Evolutionary conservation across 2,797 vertebrate genomes (phyloP).

Genomic region (Hapalemur alaotrensis): DNA sequence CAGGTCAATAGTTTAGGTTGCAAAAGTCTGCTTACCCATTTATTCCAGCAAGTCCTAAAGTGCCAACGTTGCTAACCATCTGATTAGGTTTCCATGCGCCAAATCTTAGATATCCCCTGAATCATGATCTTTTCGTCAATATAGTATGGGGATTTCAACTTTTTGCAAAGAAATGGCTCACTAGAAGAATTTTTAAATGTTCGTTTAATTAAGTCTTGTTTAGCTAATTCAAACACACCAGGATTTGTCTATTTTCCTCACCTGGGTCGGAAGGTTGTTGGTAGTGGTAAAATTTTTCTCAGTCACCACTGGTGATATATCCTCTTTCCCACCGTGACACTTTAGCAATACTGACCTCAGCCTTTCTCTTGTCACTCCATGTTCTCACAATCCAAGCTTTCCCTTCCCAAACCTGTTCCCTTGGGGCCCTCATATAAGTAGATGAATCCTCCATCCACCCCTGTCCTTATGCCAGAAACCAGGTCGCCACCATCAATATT

Average conservation of each 20-base stretch:
- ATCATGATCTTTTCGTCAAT: neutral
- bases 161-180: neutral
- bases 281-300: too few relatives aligned
- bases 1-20: neutral
- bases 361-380: neutral
- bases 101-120: neutral
- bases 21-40: neutral
- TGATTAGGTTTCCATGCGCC: neutral
- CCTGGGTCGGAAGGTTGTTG: neutral
- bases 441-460: neutral
- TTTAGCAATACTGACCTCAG: neutral
- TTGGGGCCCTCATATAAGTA: fast-evolving
- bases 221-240: neutral
- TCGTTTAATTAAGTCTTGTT: neutral
- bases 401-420: fast-evolving
- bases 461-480: fast-evolving
- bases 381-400: fast-evolving
- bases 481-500: fast-evolving
- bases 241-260: neutral
- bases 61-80: neutral
- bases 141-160: neutral
- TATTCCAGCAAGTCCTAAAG: neutral
- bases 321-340: neutral
- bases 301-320: neutral
- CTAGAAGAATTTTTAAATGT: neutral